These are phyloP conservation scores for Sarcophaga bullata DNA, from an alignment of 1,140 invertebrate genomes.

Conservation along the genomic window DNA sequence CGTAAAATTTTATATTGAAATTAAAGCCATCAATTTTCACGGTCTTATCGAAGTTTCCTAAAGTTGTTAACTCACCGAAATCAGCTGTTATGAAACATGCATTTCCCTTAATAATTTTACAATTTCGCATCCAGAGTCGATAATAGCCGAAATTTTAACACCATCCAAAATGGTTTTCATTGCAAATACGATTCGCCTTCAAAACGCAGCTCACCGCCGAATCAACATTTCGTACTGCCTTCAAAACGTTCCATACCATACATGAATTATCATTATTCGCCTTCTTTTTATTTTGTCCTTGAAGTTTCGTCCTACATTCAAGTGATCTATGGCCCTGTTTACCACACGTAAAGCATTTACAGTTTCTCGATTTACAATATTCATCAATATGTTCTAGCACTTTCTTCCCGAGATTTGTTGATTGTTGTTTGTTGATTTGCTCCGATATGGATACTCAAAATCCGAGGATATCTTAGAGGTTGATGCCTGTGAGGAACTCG, in stretches of 20 bases:
- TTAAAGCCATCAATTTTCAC: conserved; percentile 4
- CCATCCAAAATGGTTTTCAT: background rate
- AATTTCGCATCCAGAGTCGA: background rate
- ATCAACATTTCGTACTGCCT: background rate
- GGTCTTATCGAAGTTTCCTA: too few species aligned
- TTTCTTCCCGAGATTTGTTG: too few species aligned
- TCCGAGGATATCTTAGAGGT: background rate
- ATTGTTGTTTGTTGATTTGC: background rate
- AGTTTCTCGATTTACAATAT: background rate
- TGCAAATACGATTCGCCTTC: background rate
- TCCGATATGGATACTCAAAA: background rate
- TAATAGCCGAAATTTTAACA: background rate
- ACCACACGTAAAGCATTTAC: background rate
- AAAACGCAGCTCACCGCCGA: background rate
- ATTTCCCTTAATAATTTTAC: background rate
- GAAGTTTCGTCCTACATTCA: background rate
- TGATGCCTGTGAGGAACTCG: background rate
- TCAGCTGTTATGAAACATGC: background rate
- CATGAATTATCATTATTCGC: background rate
- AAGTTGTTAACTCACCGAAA: too few species aligned
- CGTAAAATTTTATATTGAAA: conserved; percentile 13
- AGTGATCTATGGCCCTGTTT: background rate
- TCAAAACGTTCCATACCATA: background rate
- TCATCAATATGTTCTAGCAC: background rate
- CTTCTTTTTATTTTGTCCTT: background rate